A percentile compares a stretch with the other conserved stretches of the same genome.
These are phyloP conservation scores for Zaprionus vittiger DNA, from an alignment of 1,140 invertebrate species.

Conservation along the genomic window DNA sequence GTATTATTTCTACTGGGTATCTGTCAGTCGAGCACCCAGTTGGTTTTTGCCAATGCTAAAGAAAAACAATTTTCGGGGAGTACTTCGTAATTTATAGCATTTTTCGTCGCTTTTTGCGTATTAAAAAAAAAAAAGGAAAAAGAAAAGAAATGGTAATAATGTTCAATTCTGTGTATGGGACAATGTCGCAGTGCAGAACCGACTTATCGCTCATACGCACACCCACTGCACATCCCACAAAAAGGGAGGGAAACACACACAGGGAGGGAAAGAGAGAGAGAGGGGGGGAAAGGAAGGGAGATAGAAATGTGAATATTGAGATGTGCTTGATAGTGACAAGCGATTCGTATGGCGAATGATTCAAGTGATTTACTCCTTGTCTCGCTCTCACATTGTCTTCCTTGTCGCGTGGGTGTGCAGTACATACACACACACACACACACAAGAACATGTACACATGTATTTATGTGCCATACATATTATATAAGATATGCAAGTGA, in stretches of 20 bases:
- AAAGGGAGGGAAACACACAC: conserved; percentile 3
- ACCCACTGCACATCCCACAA: background rate
- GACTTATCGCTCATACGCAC: conserved; percentile 24
- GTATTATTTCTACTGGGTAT: conserved; percentile 9
- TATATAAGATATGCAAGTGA: conserved; percentile 39
- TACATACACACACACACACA: conserved; percentile 12
- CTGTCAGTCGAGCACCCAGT: background rate
- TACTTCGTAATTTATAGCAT: conserved; percentile 75
- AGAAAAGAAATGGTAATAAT: conserved; percentile 48
- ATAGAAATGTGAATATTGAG: conserved; percentile 68
- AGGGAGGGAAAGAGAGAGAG: conserved; percentile 4
- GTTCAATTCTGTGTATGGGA: conserved; percentile 58
- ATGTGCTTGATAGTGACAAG: conserved; percentile 60
- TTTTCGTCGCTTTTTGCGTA: conserved; percentile 45
- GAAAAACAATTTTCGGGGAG: conserved; percentile 29
- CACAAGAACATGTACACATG: conserved; percentile 16
- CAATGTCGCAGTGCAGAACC: conserved; percentile 47
- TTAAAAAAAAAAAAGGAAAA: conserved; percentile 20
- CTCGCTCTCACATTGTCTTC: conserved; percentile 22
- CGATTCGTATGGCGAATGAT: conserved; percentile 36
- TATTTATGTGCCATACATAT: conserved; percentile 24
- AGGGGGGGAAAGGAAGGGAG: background rate
- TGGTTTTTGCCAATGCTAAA: conserved; percentile 2
- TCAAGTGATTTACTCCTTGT: conserved; percentile 73
- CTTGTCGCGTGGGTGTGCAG: conserved; percentile 32